Percentiles rank a stretch among this genome's conserved stretches.
These are phyloP conservation scores for Dolichallabes microphthalmus DNA, from an alignment of 2,113 vertebrate genomes.

Conservation along the genomic window DNA sequence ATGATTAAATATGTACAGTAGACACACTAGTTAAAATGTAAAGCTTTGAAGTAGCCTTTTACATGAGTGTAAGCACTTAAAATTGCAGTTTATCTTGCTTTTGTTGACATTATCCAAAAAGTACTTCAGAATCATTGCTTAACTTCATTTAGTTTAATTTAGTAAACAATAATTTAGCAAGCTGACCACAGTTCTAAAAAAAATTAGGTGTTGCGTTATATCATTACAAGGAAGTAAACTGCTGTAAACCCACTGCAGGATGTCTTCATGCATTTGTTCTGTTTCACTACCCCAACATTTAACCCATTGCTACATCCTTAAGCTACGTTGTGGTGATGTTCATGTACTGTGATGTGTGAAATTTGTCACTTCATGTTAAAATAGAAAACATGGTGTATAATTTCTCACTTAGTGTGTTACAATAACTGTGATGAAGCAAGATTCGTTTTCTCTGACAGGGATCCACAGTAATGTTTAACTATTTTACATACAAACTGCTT, in stretches of 20 bases:
- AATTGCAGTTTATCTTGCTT: neutral
- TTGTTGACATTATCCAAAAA: neutral
- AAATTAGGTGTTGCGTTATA: neutral
- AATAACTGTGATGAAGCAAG: neutral
- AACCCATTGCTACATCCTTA: neutral
- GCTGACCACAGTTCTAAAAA: neutral
- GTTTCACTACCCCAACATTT: neutral
- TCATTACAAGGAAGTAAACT: neutral
- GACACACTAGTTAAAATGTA: neutral
- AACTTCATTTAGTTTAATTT: neutral
- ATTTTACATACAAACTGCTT: neutral
- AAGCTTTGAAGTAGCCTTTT: neutral
- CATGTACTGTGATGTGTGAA: too few species aligned
- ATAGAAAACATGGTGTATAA: neutral
- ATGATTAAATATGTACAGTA: neutral
- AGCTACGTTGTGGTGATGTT: neutral
- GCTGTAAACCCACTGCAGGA: neutral
- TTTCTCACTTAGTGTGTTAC: neutral
- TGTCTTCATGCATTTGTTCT: neutral
- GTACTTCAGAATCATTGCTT: neutral
- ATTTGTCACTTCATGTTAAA: neutral
- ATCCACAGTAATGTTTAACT: neutral
- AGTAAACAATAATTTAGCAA: neutral
- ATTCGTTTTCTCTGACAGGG: neutral
- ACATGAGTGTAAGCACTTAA: neutral